Base-by-base conservation (phyloP, 2,113 vertebrate genomes). In the Channa maculata region DNA sequence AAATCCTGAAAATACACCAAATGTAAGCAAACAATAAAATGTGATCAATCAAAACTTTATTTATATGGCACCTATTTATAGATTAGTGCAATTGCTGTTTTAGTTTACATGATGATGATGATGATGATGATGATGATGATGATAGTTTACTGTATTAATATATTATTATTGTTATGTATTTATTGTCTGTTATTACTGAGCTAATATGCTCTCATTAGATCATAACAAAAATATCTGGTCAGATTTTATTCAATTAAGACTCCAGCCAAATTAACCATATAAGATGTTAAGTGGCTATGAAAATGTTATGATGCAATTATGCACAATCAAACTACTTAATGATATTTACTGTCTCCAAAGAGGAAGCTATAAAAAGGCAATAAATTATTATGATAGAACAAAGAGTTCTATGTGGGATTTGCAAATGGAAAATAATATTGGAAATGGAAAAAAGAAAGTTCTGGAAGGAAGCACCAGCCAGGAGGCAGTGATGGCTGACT, bases 311-410 rank as follows among this genome's bases (percentile, higher is more conserved):
- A 41, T n/a, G 41, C 41, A 77, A 59, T 82, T 55, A 54, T 14
- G 51, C 1, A 2, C 33, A 1, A 60, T 60, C 41, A 69, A 65
- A 15, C 15, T 37, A 6, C 49, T 65, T 57, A 48, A 67, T 59
- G 53, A 64, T 59, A 41, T 83, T 52, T 65, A 54, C 41, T 48
- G 63, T 8, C 68, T n/a, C 55, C 46, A 50, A 24, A 3, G 36
- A 0, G 7, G 63, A 55, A 55, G 43, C 55, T 48, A 49, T 55
- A 72, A 67, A 71, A 55, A 53, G 71, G 15, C n/a, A 52, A 13
- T 11, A 62, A 13, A 10, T 12, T 1, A 50, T 65, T 11, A 65
- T 49, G 48, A n/a, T 3, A 15, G 64, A 34, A 33, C 36, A 55
- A 48, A 58, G 9, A 59, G 4, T n/a, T 48, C 72, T 38, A 65